These are phyloP conservation scores for Cenopis cana DNA, from an alignment of 2,888 invertebrate genomes.

Conservation along the genomic window DNA sequence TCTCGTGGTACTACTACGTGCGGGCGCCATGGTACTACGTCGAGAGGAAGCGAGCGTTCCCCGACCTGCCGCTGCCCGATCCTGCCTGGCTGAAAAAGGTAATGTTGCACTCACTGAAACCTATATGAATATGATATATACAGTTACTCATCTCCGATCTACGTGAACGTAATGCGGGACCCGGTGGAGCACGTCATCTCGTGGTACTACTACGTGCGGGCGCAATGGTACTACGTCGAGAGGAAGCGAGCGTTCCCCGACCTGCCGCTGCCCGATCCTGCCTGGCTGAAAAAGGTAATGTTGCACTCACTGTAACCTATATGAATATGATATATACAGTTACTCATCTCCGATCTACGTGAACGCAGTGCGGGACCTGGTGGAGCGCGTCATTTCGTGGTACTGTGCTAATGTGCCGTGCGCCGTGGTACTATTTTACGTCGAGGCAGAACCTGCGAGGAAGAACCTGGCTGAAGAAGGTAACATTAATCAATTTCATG, in stretches of 20 bases:
- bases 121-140: conserved; percentile 70
- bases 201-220: conserved; percentile 96
- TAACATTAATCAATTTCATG: too few species aligned
- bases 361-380: conserved; percentile 92
- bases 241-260: conserved; percentile 96
- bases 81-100: conserved; percentile 95
- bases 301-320: background rate
- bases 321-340: conserved; percentile 84
- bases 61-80: conserved; percentile 94
- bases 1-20: conserved; percentile 97
- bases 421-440: conserved; percentile 97
- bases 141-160: conserved; percentile 93
- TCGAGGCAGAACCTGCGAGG: too few species aligned
- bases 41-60: conserved; percentile 95
- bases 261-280: conserved; percentile 93
- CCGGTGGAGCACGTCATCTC: conserved; percentile 96
- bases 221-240: conserved; percentile 97
- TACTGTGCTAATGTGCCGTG: conserved; percentile 96
- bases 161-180: conserved; percentile 95
- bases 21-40: conserved; percentile 97
- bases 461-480: conserved; percentile 95
- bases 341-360: conserved; percentile 94
- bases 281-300: conserved; percentile 92
- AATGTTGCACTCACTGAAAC: conserved; percentile 38
- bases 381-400: conserved; percentile 96